Conservation (phyloP, 2,113 vertebrate species). For the Telmatochromis sp. region DNA sequence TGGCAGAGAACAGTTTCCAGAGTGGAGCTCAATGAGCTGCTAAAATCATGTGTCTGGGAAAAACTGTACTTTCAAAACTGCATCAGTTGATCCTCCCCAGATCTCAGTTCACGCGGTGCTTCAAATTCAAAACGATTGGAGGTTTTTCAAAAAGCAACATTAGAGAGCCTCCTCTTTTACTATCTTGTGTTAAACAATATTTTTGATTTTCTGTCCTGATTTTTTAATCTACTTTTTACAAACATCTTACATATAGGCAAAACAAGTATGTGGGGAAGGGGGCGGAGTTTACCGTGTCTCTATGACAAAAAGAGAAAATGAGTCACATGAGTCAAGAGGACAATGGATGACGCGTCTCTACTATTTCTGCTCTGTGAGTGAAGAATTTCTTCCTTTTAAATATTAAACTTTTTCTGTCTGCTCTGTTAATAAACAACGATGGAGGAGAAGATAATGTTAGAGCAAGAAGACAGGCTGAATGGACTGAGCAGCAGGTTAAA, state of each 20-base stretch:
- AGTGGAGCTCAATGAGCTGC: not conserved
- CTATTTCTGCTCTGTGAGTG: not conserved
- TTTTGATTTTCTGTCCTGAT: rapidly evolving
- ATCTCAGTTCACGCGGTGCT: rapidly evolving
- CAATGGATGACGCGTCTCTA: not conserved
- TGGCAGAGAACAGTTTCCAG: not conserved
- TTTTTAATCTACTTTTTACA: not conserved
- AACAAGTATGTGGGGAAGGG: not conserved
- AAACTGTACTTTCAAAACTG: not conserved
- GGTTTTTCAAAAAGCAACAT: rapidly evolving
- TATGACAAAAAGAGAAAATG: not conserved
- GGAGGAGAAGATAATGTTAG: rapidly evolving
- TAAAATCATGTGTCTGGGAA: not conserved
- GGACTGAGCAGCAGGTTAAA: not conserved
- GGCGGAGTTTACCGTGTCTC: not conserved
- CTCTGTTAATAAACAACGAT: not conserved
- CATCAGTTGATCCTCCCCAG: rapidly evolving
- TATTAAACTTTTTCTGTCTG: rapidly evolving
- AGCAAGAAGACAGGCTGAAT: not conserved
- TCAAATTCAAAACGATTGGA: rapidly evolving
- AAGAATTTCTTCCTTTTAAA: not conserved
- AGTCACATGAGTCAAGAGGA: not conserved
- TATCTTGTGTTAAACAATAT: not conserved
- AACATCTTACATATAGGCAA: not conserved
- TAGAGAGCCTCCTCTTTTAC: rapidly evolving